A percentile compares a stretch with the other conserved stretches of the same genome.
Conservation (phyloP, 2,797 vertebrate species). For the Oreochromis grahami region DNA sequence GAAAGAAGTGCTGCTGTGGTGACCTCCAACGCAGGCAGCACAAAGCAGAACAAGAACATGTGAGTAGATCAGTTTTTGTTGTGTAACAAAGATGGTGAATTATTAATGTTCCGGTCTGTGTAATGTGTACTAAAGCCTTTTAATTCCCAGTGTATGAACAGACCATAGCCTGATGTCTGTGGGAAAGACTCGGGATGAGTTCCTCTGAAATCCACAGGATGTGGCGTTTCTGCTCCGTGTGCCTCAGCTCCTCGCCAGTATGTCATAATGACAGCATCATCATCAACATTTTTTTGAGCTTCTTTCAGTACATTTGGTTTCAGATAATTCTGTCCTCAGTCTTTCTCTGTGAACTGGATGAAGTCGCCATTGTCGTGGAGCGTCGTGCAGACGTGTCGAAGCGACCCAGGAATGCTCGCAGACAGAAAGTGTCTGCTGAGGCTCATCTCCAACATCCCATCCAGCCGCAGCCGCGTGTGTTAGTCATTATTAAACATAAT, state of each 20-base stretch:
- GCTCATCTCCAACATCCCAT: slow-evolving; percentile 51
- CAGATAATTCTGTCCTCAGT: neutral
- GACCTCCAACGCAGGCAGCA: neutral
- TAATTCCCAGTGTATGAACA: neutral
- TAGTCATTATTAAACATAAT: slow-evolving; percentile 82
- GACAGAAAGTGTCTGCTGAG: neutral
- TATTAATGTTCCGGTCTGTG: neutral
- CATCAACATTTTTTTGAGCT: neutral
- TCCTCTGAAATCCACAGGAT: neutral
- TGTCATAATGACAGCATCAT: neutral
- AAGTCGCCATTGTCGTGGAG: neutral
- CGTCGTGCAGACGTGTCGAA: neutral
- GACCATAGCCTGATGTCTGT: neutral
- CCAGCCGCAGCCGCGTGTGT: slow-evolving; percentile 48
- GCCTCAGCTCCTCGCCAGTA: neutral
- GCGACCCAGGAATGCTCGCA: slow-evolving; percentile 28
- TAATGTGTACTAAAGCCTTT: neutral
- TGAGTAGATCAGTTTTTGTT: neutral
- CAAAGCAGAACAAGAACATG: neutral
- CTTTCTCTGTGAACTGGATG: neutral
- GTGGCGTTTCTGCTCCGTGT: neutral
- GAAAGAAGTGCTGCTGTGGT: neutral
- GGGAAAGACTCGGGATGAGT: neutral
- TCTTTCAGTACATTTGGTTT: neutral
- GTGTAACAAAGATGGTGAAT: neutral